Evolutionary conservation across 2,113 vertebrate species (phyloP), one percentile per base, ranked within the genome.

Genomic region (Tachysurus fulvidraco): DNA sequence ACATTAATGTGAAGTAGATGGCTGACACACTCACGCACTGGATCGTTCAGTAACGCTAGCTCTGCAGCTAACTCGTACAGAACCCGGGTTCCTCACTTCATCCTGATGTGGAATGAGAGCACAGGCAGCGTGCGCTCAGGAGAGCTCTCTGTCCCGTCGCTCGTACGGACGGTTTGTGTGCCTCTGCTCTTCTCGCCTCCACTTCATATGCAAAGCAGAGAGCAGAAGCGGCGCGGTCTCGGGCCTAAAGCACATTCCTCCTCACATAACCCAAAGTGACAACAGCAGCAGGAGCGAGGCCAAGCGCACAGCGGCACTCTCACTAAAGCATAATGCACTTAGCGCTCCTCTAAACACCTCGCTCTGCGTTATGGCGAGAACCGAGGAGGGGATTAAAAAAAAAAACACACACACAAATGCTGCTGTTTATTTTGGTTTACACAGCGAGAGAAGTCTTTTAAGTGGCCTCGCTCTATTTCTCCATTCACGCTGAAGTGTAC

Each of bases 241-340:
- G 82, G 92, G 93, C 69, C 71, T 94, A 94, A 95, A 95, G 92
- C 92, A 93, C 94, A 93, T 94, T 94, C 91, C 93, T 94, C 91
- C 91, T 93, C 93, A 91, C 93, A 93, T 94, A 95, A 95, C 93
- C 94, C 92, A 93, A 94, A 94, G 95, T 95, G 95, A 94, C 94
- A 95, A 93, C 91, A 91, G 93, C 91, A 91, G 93, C 91, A 94
- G 92, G 93, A 94, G 91, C 91, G 90, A 89, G 91, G 93, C 93
- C 94, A 94, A 93, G 93, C 91, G 91, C 91, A 91, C 91, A 92
- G 92, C 92, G 93, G 90, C 91, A 93, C 86, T 81, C 91, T 64
- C 41, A 46, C 89, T 93, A 91, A 94, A 92, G 93, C 93, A 94
- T 95, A 94, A 95, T 95, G 93, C 92, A 94, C 92, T 95, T 95